Evolutionary conservation across 1,140 invertebrate species (phyloP).

Genomic region (Drosophila ercepeae): DNA sequence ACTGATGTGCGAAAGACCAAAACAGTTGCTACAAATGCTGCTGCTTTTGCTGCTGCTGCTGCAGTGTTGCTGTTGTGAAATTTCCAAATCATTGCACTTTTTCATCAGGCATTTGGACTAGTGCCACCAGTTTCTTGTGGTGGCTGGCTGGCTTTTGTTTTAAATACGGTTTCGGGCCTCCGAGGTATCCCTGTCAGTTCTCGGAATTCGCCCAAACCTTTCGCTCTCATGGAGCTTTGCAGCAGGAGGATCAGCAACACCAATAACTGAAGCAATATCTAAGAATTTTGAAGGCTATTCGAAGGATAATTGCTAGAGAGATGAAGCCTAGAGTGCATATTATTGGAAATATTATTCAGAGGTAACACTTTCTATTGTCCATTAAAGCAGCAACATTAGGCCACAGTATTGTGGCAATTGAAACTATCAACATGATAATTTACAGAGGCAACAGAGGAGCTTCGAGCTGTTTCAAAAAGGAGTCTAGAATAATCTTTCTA

Average conservation of each 20-base stretch:
- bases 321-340: too few relatives aligned
- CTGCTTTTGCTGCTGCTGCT: constrained; percentile 25
- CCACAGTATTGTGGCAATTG: too few relatives aligned
- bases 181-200: constrained; percentile 67
- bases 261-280: neutral
- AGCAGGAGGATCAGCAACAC: neutral
- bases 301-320: too few relatives aligned
- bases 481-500: too few relatives aligned
- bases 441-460: neutral
- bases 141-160: constrained; percentile 23
- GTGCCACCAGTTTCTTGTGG: constrained; percentile 45
- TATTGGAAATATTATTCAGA: too few relatives aligned
- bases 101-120: constrained; percentile 51
- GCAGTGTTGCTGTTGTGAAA: constrained; percentile 69
- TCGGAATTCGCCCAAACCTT: constrained; percentile 47
- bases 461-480: too few relatives aligned
- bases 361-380: too few relatives aligned
- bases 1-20: constrained; percentile 83
- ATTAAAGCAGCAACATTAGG: neutral
- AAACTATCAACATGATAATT: neutral
- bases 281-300: neutral
- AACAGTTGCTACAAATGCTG: constrained; percentile 67
- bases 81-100: constrained; percentile 83
- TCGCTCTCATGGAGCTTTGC: constrained; percentile 33
- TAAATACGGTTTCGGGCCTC: constrained; percentile 31